phyloP scores from a whole-genome alignment of 2,797 vertebrate genomes.

The Remorina albescens region DNA sequence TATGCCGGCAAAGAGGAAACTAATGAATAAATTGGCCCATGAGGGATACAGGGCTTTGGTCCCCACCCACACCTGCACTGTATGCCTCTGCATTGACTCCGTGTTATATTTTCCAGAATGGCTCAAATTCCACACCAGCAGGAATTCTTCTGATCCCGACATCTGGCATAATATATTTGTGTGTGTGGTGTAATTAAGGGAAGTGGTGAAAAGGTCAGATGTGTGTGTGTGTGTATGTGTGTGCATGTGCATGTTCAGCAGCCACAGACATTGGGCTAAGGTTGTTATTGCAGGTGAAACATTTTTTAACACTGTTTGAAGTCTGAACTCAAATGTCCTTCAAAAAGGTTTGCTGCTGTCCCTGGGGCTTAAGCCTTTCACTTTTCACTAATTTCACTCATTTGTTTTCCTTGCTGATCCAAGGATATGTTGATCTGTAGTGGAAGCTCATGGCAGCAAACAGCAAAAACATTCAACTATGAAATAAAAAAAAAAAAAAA shows the following conservation, averaged over 20 bases:
- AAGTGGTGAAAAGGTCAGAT: conserved; percentile 72
- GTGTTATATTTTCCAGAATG: conserved; percentile 70
- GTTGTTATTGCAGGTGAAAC: conserved; percentile 33
- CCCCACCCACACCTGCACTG: conserved; percentile 68
- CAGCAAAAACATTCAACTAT: not conserved
- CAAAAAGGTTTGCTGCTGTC: conserved; percentile 17
- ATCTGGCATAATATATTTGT: conserved; percentile 70
- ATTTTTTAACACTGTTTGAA: not conserved
- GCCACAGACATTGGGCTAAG: conserved; percentile 26
- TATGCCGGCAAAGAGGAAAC: conserved; percentile 46
- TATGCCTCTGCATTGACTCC: conserved; percentile 45
- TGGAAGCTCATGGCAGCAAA: conserved; percentile 7
- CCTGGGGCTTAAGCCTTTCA: not conserved
- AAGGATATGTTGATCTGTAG: not conserved
- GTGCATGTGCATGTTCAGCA: conserved; percentile 51
- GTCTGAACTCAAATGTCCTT: not conserved
- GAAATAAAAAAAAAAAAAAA: conserved; percentile 10
- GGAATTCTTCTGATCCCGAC: conserved; percentile 77
- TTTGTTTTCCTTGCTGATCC: not conserved
- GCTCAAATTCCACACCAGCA: conserved; percentile 71
- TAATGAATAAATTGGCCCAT: conserved; percentile 39
- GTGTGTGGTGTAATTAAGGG: conserved; percentile 67
- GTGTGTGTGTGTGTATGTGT: conserved; percentile 26
- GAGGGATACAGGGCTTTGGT: conserved; percentile 37
- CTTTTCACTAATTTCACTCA: not conserved